A percentile compares a stretch with the other conserved stretches of the same genome.
Evolutionary conservation across 2,797 vertebrate species (phyloP).

Genomic region (Anas bernieri): DNA sequence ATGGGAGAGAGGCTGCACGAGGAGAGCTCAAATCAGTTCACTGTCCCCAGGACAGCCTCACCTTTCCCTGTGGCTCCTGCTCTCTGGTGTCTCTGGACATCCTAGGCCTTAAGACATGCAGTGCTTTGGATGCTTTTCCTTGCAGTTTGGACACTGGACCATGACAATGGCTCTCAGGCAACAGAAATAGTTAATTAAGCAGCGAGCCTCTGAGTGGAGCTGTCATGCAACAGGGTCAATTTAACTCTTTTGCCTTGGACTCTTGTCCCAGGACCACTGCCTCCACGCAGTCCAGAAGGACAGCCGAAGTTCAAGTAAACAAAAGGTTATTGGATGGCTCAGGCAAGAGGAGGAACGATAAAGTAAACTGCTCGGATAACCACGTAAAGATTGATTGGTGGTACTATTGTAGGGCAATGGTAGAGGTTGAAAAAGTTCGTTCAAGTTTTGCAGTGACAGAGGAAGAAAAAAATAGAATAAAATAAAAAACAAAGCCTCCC

Average conservation of each 20-base stretch:
- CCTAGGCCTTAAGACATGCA: background rate
- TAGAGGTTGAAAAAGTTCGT: background rate
- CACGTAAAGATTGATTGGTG: conserved; percentile 21
- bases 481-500: background rate
- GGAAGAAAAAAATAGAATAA: background rate
- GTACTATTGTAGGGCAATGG: background rate
- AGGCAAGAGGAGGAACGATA: conserved; percentile 26
- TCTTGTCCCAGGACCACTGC: background rate
- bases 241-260: conserved; percentile 60
- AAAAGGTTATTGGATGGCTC: conserved; percentile 34
- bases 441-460: background rate
- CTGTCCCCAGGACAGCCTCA: background rate
- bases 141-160: background rate
- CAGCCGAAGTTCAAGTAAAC: conserved; percentile 45
- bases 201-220: background rate
- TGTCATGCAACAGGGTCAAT: background rate
- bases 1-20: background rate
- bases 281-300: conserved; percentile 34
- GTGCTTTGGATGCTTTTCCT: background rate
- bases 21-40: background rate
- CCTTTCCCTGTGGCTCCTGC: background rate
- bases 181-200: conserved; percentile 36
- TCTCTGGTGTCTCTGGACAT: background rate
- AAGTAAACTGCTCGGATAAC: conserved; percentile 26
- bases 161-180: background rate